These are phyloP conservation scores for Apodemus sylvaticus DNA, from an alignment of 2,113 vertebrate genomes.

Conservation along the genomic window DNA sequence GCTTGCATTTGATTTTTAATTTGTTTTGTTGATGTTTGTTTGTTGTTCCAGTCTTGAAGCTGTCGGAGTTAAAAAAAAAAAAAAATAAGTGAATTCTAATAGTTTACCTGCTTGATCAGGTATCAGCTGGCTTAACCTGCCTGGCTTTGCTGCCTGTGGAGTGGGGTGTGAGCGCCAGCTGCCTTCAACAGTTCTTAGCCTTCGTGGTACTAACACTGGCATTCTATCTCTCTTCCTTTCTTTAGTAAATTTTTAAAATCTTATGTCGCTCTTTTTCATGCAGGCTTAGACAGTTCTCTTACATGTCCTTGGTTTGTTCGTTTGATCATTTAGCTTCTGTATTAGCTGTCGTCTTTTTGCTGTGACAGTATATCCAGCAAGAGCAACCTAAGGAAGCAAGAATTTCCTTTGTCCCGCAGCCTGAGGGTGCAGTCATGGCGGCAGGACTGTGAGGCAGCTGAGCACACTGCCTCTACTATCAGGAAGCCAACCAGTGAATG, in stretches of 20 bases:
- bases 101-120: neutral
- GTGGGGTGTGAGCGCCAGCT: neutral
- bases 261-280: neutral
- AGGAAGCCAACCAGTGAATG: neutral
- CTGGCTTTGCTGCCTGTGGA: neutral
- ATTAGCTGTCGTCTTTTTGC: neutral
- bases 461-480: neutral
- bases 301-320: neutral
- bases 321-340: neutral
- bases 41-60: neutral
- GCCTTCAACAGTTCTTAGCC: neutral
- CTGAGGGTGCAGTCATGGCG: neutral
- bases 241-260: neutral
- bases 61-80: neutral
- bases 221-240: neutral
- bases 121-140: neutral
- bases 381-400: neutral
- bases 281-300: neutral
- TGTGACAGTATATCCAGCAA: neutral
- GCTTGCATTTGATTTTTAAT: neutral
- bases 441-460: neutral
- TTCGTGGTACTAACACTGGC: neutral
- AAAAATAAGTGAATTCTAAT: slow-evolving; percentile 10
- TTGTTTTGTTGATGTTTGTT: slow-evolving; percentile 7
- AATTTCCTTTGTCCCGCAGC: neutral